Conservation (phyloP, 2,888 invertebrate genomes). For the Drosophila anomelani region DNA sequence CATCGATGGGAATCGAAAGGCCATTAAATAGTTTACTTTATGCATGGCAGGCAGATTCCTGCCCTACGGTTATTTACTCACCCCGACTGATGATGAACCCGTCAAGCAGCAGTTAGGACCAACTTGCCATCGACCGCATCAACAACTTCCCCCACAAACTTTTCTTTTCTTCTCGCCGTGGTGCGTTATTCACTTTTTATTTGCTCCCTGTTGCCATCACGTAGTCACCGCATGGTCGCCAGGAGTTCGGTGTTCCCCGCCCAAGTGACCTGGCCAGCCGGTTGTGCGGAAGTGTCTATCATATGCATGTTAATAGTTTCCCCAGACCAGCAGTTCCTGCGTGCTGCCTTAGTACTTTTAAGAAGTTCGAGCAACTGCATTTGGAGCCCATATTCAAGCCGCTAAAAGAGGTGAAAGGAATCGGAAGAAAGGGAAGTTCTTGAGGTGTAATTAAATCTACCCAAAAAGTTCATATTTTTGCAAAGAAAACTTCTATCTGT, state of each 20-base stretch:
- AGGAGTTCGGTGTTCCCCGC: conserved; percentile 39
- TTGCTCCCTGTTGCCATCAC: conserved; percentile 48
- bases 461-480: background rate
- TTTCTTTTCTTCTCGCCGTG: conserved; percentile 25
- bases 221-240: conserved; percentile 68
- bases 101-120: conserved; percentile 64
- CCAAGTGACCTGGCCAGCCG: conserved; percentile 44
- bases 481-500: background rate
- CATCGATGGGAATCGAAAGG: conserved; percentile 60
- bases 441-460: background rate
- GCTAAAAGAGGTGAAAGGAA: background rate
- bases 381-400: conserved; percentile 4
- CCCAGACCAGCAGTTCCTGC: conserved; percentile 9
- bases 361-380: background rate
- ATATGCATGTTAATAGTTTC: conserved; percentile 77
- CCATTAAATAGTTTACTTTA: conserved; percentile 81
- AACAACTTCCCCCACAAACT: conserved; percentile 44
- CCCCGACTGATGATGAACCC: conserved; percentile 63
- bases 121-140: conserved; percentile 54
- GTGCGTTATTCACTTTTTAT: conserved; percentile 29
- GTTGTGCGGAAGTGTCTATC: conserved; percentile 77
- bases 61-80: conserved; percentile 75
- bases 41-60: conserved; percentile 76
- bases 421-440: background rate
- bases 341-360: background rate